Evolutionary conservation across 2,888 invertebrate species (phyloP).

Genomic region (Petrophora chlorosata): DNA sequence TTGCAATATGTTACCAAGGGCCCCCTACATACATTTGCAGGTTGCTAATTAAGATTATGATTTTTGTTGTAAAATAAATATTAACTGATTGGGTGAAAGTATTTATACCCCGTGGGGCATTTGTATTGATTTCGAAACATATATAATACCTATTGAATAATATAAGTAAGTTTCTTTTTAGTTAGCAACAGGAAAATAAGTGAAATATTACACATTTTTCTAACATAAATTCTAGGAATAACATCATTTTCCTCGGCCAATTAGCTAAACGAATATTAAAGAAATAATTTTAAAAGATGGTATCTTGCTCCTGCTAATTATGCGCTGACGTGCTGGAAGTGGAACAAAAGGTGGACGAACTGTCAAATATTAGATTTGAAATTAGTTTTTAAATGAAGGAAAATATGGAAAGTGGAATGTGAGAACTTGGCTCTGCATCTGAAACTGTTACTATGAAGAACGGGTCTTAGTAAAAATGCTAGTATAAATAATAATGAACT

Average conservation of each 20-base stretch:
- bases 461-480: no score
- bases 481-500: no score
- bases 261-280: slow-evolving; percentile 20
- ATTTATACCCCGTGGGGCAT: no score
- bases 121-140: no score
- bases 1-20: no score
- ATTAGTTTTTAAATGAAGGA: slow-evolving; percentile 24
- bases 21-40: no score
- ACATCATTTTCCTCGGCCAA: slow-evolving; percentile 14
- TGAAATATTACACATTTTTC: background rate
- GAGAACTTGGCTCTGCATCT: no score
- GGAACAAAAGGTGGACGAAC: slow-evolving; percentile 49
- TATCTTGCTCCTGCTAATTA: slow-evolving; percentile 39
- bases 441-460: no score
- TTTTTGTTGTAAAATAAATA: no score
- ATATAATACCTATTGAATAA: no score
- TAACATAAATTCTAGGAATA: slow-evolving; percentile 15
- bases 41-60: no score
- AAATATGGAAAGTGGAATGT: slow-evolving; percentile 12
- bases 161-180: background rate
- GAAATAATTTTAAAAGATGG: slow-evolving; percentile 12
- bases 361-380: slow-evolving; percentile 17
- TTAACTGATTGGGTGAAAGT: no score
- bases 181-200: slow-evolving; percentile 9
- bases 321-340: slow-evolving; percentile 38